These are phyloP conservation scores for Meta bourneti DNA, from an alignment of 2,888 invertebrate species.

Conservation along the genomic window DNA sequence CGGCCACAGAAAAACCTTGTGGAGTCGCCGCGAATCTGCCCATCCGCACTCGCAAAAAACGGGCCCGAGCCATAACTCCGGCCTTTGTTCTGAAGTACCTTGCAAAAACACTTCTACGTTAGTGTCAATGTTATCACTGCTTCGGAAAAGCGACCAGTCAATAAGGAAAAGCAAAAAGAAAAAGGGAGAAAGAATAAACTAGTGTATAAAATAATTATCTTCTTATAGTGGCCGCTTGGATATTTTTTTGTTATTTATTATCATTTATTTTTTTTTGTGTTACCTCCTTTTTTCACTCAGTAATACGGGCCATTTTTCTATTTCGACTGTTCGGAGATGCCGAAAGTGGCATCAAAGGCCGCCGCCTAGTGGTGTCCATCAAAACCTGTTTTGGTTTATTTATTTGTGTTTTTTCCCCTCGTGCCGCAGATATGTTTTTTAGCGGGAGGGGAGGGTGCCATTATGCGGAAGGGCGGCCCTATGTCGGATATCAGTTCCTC, in stretches of 20 bases:
- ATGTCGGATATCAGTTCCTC: slow-evolving; percentile 59
- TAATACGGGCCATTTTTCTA: slow-evolving; percentile 49
- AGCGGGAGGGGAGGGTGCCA: slow-evolving; percentile 28
- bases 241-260: not conserved
- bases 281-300: slow-evolving; percentile 12
- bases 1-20: not conserved
- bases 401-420: slow-evolving; percentile 47
- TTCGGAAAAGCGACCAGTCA: slow-evolving; percentile 30
- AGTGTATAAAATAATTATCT: slow-evolving; percentile 58
- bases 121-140: slow-evolving; percentile 58
- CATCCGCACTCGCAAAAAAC: not conserved
- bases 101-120: slow-evolving; percentile 29
- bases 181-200: not conserved
- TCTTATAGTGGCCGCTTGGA: slow-evolving; percentile 27
- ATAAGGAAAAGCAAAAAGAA: not conserved
- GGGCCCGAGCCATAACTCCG: not conserved
- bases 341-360: slow-evolving; percentile 52
- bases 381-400: slow-evolving; percentile 69
- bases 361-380: slow-evolving; percentile 68
- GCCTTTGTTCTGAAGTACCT: slow-evolving; percentile 56
- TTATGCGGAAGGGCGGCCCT: slow-evolving; percentile 54
- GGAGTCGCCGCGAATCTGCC: not conserved
- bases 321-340: slow-evolving; percentile 36
- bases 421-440: slow-evolving; percentile 5
- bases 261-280: slow-evolving; percentile 30